phyloP scores from a whole-genome alignment of 1,140 invertebrate species.

The Marisa cornuarietis region DNA sequence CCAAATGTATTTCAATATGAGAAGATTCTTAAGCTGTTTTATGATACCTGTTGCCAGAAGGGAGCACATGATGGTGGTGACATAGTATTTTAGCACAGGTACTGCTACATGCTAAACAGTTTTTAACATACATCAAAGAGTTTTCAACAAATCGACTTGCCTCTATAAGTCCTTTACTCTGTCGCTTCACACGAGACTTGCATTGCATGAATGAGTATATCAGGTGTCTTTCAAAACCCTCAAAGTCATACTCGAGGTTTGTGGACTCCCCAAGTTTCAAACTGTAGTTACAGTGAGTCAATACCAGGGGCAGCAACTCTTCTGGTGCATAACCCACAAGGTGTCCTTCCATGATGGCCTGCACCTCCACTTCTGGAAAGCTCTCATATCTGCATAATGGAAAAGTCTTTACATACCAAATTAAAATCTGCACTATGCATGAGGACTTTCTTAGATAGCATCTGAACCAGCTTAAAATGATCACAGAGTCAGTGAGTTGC shows the following conservation, averaged over 20 bases:
- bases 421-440: no score
- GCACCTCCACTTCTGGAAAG: slow-evolving; percentile 31
- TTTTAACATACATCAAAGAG: no score
- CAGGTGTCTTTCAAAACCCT: slow-evolving; percentile 40
- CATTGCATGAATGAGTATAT: slow-evolving; percentile 39
- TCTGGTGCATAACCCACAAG: slow-evolving; percentile 50
- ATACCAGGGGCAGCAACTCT: slow-evolving; percentile 50
- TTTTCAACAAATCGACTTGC: slow-evolving; percentile 9
- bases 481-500: no score
- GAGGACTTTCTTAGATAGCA: no score
- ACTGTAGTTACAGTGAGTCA: slow-evolving; percentile 53
- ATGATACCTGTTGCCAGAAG: no score
- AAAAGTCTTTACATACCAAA: neutral
- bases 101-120: neutral
- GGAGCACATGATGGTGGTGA: no score
- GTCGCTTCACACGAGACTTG: slow-evolving; percentile 34
- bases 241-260: slow-evolving; percentile 47
- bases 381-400: slow-evolving; percentile 8
- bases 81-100: no score
- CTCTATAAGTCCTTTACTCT: neutral
- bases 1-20: no score
- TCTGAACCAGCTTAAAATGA: no score
- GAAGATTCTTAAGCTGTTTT: no score
- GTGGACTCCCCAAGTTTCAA: slow-evolving; percentile 44
- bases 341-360: slow-evolving; percentile 35